Base-by-base conservation (phyloP, 2,888 invertebrate genomes). In the Tinea semifulvella region DNA sequence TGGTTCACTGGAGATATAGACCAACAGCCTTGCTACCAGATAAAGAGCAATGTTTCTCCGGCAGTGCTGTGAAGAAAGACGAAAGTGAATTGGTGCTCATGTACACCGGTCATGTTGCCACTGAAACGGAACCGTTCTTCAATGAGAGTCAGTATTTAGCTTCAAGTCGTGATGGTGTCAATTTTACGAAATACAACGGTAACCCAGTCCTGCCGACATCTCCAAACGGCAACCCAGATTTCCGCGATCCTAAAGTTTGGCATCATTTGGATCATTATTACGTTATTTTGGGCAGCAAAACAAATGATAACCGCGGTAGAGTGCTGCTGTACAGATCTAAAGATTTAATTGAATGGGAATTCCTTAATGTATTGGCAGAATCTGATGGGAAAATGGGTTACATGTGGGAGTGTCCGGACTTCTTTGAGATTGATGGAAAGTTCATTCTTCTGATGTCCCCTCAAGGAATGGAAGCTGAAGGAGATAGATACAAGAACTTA, bases 361-460 rank as follows among this genome's bases (percentile, higher is more conserved):
- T 66, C 38, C 52, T 79, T 31, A 60, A 53, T 4, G 63, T 72
- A 6, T 46, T 81, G 2, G 77, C 59, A 25, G 74, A 76, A 53
- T 71, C 79, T 1, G 54, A 64, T 2, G 70, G 68, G 10, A 61
- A 63, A 11, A 50, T 68, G 52, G 74, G 74, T 1, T 79, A 73
- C 44, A 80, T 82, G 77, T 83, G 80, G 77, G 83, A 83, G 51
- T 83, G 83, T 49, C 83, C 83, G 0, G 82, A 83, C 49, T 74
- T 83, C 46, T 82, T 82, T 20, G 70, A 80, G 49, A 53, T 83
- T 2, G 60, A 68, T 22, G 75, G 75, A 13, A 82, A 68, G 47
- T 65, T 65, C 44, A 55, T 83, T 0, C 52, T 83, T 4, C 56
- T 83, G 1, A 63, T 80, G 57, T 82, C 79, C 2, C 75, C 80